A percentile compares a stretch with the other conserved stretches of the same genome.
Conservation (phyloP, 2,113 vertebrate species). For the Hippocampus mohnikei region DNA sequence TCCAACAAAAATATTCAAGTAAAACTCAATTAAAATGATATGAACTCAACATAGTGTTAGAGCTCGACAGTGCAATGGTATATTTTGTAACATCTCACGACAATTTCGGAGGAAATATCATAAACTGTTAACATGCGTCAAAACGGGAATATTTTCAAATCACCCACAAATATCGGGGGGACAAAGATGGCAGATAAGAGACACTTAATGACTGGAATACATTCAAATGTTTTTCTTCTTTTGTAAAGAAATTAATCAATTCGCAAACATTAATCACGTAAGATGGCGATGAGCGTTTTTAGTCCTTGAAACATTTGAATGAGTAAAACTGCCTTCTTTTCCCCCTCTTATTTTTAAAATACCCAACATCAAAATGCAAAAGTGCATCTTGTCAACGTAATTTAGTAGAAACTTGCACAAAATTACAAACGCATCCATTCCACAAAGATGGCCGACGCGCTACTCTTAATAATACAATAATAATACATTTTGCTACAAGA, state of each 20-base stretch:
- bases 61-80: not conserved
- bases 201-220: not conserved
- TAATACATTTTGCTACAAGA: not conserved
- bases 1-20: not conserved
- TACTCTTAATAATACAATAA: not conserved
- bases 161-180: not conserved
- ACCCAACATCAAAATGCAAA: not conserved
- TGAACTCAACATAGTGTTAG: not conserved
- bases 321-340: not conserved
- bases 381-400: not conserved
- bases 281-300: no score
- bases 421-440: not conserved
- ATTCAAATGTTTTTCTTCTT: no score
- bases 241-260: no score
- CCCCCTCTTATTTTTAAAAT: no score
- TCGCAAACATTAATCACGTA: no score
- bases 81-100: not conserved
- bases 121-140: not conserved
- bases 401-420: not conserved
- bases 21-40: not conserved
- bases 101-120: not conserved
- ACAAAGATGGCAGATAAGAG: not conserved
- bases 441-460: not conserved
- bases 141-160: not conserved
- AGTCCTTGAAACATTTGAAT: not conserved